phyloP scores from a whole-genome alignment of 2,888 invertebrate genomes.

The Stomorhina lunata region DNA sequence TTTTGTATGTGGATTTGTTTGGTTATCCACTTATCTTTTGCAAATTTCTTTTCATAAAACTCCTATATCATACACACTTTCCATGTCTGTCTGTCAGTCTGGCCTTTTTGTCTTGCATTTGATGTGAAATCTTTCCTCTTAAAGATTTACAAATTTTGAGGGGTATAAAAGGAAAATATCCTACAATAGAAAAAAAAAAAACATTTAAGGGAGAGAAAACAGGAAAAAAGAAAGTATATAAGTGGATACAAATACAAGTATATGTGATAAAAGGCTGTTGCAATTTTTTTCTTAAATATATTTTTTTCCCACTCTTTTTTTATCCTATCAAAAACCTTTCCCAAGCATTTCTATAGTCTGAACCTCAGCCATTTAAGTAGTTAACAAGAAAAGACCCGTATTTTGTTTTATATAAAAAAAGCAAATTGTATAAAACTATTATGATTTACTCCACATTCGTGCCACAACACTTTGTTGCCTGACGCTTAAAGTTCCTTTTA shows the following conservation, averaged over 20 bases:
- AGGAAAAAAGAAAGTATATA: constrained; percentile 7
- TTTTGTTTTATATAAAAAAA: neutral
- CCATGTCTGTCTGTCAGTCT: neutral
- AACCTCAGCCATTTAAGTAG: neutral
- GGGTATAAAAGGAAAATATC: neutral
- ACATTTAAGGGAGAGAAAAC: neutral
- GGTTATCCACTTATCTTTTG: constrained; percentile 32
- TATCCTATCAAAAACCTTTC: too few relatives aligned
- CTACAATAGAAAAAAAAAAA: neutral
- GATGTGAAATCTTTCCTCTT: neutral
- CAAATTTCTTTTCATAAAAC: neutral
- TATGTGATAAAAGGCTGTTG: neutral
- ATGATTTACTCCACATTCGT: neutral
- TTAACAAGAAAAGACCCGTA: neutral
- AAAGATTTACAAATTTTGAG: neutral
- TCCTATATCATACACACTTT: neutral
- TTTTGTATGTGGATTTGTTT: constrained; percentile 12
- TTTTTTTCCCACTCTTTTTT: constrained; percentile 29
- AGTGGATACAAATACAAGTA: neutral
- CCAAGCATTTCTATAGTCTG: too few relatives aligned
- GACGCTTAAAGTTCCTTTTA: neutral
- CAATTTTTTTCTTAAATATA: constrained; percentile 9
- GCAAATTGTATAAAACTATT: neutral
- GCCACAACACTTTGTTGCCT: neutral
- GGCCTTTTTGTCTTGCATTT: neutral